Conservation (phyloP, 2,888 invertebrate species). For the Clistopyga incitator region DNA sequence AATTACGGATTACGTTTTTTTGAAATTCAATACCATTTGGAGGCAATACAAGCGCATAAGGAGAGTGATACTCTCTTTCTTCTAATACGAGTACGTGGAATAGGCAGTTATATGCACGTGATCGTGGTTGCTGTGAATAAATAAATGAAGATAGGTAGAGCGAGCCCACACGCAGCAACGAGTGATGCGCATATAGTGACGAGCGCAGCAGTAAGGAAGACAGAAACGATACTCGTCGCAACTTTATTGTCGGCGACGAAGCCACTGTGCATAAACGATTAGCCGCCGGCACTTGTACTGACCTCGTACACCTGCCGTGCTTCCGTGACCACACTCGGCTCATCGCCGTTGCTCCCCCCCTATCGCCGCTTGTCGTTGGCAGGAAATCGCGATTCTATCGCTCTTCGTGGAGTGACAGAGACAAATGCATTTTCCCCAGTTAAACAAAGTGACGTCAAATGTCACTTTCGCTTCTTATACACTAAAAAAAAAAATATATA, state of each 20-base stretch:
- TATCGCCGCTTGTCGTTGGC: conserved; percentile 28
- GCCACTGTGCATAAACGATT: conserved; percentile 82
- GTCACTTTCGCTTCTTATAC: not conserved
- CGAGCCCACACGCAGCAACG: conserved; percentile 69
- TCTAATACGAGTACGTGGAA: not conserved
- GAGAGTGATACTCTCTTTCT: not conserved
- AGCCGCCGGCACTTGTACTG: conserved; percentile 73
- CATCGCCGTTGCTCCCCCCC: conserved; percentile 6
- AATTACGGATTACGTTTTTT: not conserved
- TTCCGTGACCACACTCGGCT: conserved; percentile 45
- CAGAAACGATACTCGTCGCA: conserved; percentile 68
- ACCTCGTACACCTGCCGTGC: conserved; percentile 77
- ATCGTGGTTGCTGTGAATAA: conserved; percentile 67
- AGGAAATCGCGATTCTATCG: conserved; percentile 38
- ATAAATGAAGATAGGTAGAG: conserved; percentile 50
- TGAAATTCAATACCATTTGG: not conserved
- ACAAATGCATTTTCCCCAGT: not conserved
- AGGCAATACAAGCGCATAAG: not conserved
- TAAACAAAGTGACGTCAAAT: not conserved
- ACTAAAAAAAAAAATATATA: no score
- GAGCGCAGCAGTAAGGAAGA: not conserved
- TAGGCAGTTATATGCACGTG: conserved; percentile 58
- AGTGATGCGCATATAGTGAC: conserved; percentile 39
- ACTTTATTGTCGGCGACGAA: conserved; percentile 81
- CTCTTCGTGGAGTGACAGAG: conserved; percentile 23